Base-by-base conservation (phyloP, 2,113 vertebrate species). In the Festucalex cinctus region DNA sequence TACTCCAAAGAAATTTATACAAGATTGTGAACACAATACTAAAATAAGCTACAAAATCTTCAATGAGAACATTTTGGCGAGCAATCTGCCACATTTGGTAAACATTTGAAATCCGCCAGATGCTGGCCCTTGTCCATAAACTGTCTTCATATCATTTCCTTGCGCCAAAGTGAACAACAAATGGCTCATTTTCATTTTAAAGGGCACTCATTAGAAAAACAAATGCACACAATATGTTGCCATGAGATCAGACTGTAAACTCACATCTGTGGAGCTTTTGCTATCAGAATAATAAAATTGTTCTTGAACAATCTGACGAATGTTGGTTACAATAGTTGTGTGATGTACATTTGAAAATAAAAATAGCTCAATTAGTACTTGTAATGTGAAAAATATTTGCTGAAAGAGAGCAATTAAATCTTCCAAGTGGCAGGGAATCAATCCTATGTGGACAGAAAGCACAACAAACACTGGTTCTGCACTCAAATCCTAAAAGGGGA, bases 401-500 rank as follows among this genome's bases (percentile, higher is more conserved):
- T 32, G 6, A 39, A 60, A 39, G 1, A 22, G 36, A 61, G 22
- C 2, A 10, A 36, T 43, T 9, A 17, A n/a, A 51, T 51, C 20
- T 51, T 51, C 20, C n/a, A 26, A 17, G 22, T 26, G 14, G 26
- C 14, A 3, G 6, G 39, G 39, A 22, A 12, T 16, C 41, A 62
- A 26, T 60, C 32, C 3, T 37, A n/a, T 20, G 19, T 60, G 36
- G 22, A 59, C 32, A 54, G 51, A 3, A 24, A 43, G 39, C 60
- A 54, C 72, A 85, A 83, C 68, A 83, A 74, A 17, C 51, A 17
- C 58, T 66, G 70, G 65, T 84, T 86, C 41, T 59, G 68, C 63
- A 68, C 17, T 32, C 35, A 70, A 80, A 66, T 75, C 73, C 68
- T 82, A 82, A 86, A 85, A 71, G 79, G 83, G 75, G 66, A 85